Evolutionary conservation across 2,888 invertebrate species (phyloP).

Genomic region (Pristionchus mayeri): DNA sequence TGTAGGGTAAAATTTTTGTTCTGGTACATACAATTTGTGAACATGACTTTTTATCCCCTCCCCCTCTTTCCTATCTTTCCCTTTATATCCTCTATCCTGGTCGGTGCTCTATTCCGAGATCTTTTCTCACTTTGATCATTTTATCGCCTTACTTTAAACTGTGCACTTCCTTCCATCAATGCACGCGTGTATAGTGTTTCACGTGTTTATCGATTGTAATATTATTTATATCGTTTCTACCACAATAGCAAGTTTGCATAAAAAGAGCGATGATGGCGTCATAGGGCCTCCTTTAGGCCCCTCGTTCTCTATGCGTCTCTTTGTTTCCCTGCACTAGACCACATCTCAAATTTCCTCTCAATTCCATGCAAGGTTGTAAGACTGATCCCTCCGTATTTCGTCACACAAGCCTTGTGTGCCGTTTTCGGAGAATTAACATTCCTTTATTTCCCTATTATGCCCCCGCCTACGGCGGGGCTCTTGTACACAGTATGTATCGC

Average conservation of each 20-base stretch:
- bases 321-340: constrained; percentile 1
- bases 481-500: too few relatives aligned
- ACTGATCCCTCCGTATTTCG: constrained; percentile 21
- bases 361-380: constrained; percentile 40
- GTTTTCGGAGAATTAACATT: too few relatives aligned
- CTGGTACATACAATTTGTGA: too few relatives aligned
- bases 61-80: background rate
- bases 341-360: constrained; percentile 17
- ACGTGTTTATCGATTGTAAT: background rate
- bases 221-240: too few relatives aligned
- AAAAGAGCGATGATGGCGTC: background rate
- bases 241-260: too few relatives aligned
- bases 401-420: too few relatives aligned
- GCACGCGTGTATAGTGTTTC: background rate
- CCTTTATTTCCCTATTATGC: too few relatives aligned
- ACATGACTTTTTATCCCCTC: too few relatives aligned
- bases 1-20: too few relatives aligned
- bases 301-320: constrained; percentile 7
- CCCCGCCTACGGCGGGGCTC: too few relatives aligned
- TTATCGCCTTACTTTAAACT: background rate
- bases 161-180: constrained; percentile 24
- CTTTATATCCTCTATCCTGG: background rate
- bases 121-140: constrained; percentile 28
- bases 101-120: background rate
- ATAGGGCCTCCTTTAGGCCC: background rate